A percentile compares a stretch with the other conserved stretches of the same genome.
Conservation (phyloP, 2,113 vertebrate genomes). For the Pelodiscus sinensis region DNA sequence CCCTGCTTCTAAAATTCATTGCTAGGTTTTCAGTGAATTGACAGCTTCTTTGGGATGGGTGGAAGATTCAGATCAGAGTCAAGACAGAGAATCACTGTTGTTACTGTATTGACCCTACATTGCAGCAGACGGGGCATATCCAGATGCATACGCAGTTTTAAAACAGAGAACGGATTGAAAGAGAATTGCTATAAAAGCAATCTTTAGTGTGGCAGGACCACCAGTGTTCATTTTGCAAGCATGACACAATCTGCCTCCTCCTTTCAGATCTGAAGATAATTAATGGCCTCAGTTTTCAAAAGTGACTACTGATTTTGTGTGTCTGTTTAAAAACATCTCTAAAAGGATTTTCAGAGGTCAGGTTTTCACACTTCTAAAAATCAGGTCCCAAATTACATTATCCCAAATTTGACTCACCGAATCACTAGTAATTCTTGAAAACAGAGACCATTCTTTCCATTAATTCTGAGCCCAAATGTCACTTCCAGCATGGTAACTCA, state of each 20-base stretch:
- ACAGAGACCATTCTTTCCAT: background rate
- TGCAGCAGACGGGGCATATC: background rate
- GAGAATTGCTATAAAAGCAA: background rate
- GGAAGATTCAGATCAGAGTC: background rate
- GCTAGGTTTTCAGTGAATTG: background rate
- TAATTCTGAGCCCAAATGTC: conserved; percentile 16
- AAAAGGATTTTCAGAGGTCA: background rate
- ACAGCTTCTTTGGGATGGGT: background rate
- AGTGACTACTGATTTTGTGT: background rate
- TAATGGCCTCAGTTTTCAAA: background rate
- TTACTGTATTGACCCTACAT: background rate
- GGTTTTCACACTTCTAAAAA: background rate
- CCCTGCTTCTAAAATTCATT: rapidly evolving
- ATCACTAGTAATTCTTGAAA: background rate
- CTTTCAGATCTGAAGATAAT: background rate
- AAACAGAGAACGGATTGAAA: background rate
- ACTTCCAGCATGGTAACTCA: conserved; percentile 13
- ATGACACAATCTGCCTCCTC: background rate
- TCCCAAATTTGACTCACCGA: background rate
- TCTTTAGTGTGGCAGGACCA: background rate
- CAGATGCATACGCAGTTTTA: background rate
- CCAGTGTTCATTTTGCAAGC: rapidly evolving
- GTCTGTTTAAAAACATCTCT: background rate
- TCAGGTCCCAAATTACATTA: background rate
- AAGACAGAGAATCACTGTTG: background rate